Evolutionary conservation across 2,797 vertebrate genomes (phyloP).

Genomic region (Uromys caudimaculatus): DNA sequence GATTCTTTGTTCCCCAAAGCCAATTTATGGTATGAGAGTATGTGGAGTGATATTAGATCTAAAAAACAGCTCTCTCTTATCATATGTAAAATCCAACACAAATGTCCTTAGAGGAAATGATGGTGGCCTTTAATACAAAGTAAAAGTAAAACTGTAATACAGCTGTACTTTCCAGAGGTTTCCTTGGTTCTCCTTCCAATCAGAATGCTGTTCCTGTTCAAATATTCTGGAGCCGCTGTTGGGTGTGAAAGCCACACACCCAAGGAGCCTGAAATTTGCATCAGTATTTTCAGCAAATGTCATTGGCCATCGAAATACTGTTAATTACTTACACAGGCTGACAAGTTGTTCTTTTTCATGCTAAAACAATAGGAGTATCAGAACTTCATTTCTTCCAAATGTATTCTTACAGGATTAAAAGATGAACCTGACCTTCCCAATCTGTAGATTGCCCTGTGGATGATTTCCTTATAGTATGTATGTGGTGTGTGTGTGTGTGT

Average conservation of each 20-base stretch:
- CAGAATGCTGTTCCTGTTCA: conserved; percentile 33
- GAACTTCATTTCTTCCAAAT: conserved; percentile 38
- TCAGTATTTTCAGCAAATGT: conserved; percentile 67
- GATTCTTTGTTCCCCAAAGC: background rate
- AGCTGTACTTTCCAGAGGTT: conserved; percentile 5
- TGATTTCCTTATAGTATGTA: background rate
- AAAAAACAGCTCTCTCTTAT: conserved; percentile 9
- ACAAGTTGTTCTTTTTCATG: conserved; percentile 56
- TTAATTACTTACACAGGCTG: conserved; percentile 53
- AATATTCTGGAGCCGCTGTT: background rate
- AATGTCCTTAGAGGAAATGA: background rate
- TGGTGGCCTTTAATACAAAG: conserved; percentile 13
- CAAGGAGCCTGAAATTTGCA: conserved; percentile 51
- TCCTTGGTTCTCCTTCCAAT: background rate
- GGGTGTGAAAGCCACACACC: conserved; percentile 56
- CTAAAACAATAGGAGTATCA: background rate
- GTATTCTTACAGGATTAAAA: background rate
- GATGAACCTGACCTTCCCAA: background rate
- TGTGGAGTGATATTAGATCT: background rate
- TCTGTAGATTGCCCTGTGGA: background rate
- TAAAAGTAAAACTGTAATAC: background rate
- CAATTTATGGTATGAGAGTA: background rate
- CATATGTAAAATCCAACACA: background rate
- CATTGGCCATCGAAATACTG: conserved; percentile 64
- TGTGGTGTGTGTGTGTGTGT: background rate